Evolutionary conservation across 2,113 vertebrate genomes (phyloP).

Genomic region (Ageneiosus marmoratus): DNA sequence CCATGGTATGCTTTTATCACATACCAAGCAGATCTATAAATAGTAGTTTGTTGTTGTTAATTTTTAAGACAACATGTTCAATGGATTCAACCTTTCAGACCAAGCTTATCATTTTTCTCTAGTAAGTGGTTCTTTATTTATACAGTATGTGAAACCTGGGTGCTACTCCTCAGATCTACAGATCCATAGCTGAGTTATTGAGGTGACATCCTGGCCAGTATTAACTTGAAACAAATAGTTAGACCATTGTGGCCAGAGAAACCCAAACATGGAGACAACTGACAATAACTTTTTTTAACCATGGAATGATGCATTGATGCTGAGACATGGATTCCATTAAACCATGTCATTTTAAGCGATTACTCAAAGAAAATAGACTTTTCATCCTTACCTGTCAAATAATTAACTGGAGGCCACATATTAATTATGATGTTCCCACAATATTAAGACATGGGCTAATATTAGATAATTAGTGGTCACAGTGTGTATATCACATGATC

Average conservation of each 20-base stretch:
- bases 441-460: neutral
- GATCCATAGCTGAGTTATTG: neutral
- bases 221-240: neutral
- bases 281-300: neutral
- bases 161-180: neutral
- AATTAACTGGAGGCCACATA: neutral
- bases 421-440: neutral
- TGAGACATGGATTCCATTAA: too few relatives aligned
- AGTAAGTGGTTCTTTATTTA: neutral
- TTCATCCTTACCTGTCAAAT: neutral
- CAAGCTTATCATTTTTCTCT: neutral
- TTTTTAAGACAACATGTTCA: neutral
- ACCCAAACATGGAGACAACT: neutral
- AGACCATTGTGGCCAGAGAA: neutral
- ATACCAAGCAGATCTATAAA: neutral
- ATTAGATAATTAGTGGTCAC: neutral
- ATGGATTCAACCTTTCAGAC: neutral
- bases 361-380: neutral
- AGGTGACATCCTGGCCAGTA: neutral
- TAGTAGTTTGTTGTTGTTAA: neutral
- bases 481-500: neutral
- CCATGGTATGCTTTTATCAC: neutral
- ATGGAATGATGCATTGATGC: too few relatives aligned
- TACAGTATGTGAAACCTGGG: neutral
- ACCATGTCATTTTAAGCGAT: too few relatives aligned